phyloP scores from a whole-genome alignment of 2,113 vertebrate species.

The Felis chaus region DNA sequence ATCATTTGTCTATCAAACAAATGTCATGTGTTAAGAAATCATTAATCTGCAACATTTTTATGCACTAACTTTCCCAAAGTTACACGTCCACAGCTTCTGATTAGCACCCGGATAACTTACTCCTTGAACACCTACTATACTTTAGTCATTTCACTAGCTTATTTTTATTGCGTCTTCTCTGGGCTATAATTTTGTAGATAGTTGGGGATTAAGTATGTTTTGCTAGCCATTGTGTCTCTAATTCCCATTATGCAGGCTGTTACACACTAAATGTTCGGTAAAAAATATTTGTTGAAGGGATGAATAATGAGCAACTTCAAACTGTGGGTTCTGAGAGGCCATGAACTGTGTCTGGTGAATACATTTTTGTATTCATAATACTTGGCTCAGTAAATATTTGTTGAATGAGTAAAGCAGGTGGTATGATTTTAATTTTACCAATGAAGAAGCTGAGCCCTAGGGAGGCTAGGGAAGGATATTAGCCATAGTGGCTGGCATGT shows the following conservation, averaged over 20 bases:
- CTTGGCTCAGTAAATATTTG: conserved; percentile 10
- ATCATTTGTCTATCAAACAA: not conserved
- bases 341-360: not conserved
- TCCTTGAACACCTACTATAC: not conserved
- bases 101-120: not conserved
- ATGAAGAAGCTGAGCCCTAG: not conserved
- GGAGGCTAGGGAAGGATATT: not conserved
- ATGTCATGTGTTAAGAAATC: not conserved
- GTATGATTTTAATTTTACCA: not conserved
- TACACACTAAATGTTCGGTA: not conserved
- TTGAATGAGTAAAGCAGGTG: conserved; percentile 36
- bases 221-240: not conserved
- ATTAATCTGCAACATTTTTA: not conserved
- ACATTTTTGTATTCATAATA: not conserved
- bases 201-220: not conserved
- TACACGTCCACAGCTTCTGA: not conserved
- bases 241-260: not conserved
- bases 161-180: not conserved
- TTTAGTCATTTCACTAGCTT: not conserved
- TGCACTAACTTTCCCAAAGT: not conserved
- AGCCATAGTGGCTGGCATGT: not conserved
- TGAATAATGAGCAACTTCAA: not conserved
- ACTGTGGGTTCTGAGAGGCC: not conserved
- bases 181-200: not conserved
- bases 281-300: not conserved